Evolutionary conservation across 2,888 invertebrate species (phyloP), one percentile per base, ranked within the genome.

Genomic region (Lycophotia porphyrea): DNA sequence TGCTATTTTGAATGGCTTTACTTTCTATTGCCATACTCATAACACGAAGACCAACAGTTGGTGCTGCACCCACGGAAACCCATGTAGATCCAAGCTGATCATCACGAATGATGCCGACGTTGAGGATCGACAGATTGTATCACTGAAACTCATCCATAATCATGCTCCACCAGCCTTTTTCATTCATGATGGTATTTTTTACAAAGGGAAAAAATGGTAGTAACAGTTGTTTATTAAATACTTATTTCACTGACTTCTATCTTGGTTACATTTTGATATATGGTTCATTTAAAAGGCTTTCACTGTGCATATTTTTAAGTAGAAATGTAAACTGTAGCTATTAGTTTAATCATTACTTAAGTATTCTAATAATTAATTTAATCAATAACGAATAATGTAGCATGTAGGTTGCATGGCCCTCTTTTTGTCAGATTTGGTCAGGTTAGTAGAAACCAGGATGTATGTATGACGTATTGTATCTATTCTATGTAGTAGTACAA

Each of bases 1-100:
- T 52, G 84, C 86, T 0, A 47, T 91, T 42, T 9, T 80, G 9
- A 58, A 80, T 5, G 81, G 79, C 1, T 75, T 67, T 31, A 75
- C 75, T 13, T 80, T 81, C 52, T 81, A 71, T 18, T 36, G 49
- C 3, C 66, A 61, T 18, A 42, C 24, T 18, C 47, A 42, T 2
- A 61, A 49, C n/a, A 9, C 7, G n/a, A 64, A 34, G 1, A 80
- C 42, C 13, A 61, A 55, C 24, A 63, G 11, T 18, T 84, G 84
- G 80, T 34, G n/a, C 5, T 84, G 84, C 24, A 84, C 75, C 93
- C n/a, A 34, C 11, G 74, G 73, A 1, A 1, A 3, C 8, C 18
- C 42, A 1, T 74, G 69, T 49, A 74, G 39, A 39, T 55, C 65
- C 15, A 69, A 31, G 18, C 15, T 80, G 27, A 13, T 79, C 3